phyloP scores from a whole-genome alignment of 2,888 invertebrate genomes.

The Acleris emargana region DNA sequence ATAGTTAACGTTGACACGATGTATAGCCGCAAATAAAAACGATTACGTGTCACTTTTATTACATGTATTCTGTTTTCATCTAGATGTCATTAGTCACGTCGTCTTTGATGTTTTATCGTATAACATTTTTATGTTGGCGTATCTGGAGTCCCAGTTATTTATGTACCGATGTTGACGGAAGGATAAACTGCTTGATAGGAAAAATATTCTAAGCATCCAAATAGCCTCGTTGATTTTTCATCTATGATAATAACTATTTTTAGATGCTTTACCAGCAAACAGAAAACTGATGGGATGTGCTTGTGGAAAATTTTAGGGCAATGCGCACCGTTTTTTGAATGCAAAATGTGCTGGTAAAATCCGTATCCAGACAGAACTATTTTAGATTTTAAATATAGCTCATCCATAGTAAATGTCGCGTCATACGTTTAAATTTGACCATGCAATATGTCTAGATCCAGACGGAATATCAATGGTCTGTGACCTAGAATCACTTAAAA shows the following conservation, averaged over 20 bases:
- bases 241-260: slow-evolving; percentile 11
- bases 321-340: neutral
- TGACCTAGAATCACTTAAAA: slow-evolving; percentile 77
- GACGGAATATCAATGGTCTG: slow-evolving; percentile 77
- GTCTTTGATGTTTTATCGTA: slow-evolving; percentile 76
- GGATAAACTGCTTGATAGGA: slow-evolving; percentile 52
- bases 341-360: slow-evolving; percentile 42
- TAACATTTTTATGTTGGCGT: slow-evolving; percentile 70
- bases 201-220: slow-evolving; percentile 48
- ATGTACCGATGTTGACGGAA: slow-evolving; percentile 60
- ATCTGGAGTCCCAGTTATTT: slow-evolving; percentile 58
- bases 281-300: too few relatives aligned
- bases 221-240: slow-evolving; percentile 32
- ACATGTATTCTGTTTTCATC: slow-evolving; percentile 73
- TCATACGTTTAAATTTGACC: slow-evolving; percentile 80
- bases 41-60: slow-evolving; percentile 74
- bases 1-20: slow-evolving; percentile 59
- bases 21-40: slow-evolving; percentile 61
- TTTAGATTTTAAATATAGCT: slow-evolving; percentile 80
- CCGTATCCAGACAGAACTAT: slow-evolving; percentile 68
- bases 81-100: slow-evolving; percentile 74
- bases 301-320: too few relatives aligned
- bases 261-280: neutral
- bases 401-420: slow-evolving; percentile 79
- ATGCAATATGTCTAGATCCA: slow-evolving; percentile 82